Base-by-base conservation (phyloP, 2,797 vertebrate genomes). In the Gymnoscopelus microlampas region DNA sequence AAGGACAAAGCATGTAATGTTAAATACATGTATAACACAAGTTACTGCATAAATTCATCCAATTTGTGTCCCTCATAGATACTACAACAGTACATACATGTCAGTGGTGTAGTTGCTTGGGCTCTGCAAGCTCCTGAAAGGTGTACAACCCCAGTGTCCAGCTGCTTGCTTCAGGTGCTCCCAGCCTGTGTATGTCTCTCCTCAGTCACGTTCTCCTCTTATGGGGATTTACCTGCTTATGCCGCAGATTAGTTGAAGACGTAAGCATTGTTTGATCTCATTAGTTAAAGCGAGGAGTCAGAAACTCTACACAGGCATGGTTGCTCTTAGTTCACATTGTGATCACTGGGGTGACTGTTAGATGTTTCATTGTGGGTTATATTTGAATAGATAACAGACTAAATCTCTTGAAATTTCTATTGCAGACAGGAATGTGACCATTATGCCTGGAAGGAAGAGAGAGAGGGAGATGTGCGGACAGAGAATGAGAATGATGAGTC, bases 221-320 rank as follows among this genome's bases (percentile, higher is more conserved):
- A 79, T 81, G 70, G 29, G 70, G 77, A 76, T 83, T 79, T 85
- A 72, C 80, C 77, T 32, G 60, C 48, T 81, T 82, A 86, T 79
- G 13, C 47, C 50, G 9, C 63, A 35, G 89, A 89, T 92, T 90
- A 92, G 9, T 55, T 63, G 32, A 76, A 64, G 74, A 88, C 78
- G 56, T 58, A 80, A 60, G 58, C 73, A 61, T 65, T 5, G 15
- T 68, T 92, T n/a, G 7, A 91, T 87, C 88, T 71, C 73, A 81
- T 92, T 88, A 90, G 66, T 70, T 7, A 6, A 55, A 13, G 29
- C 39, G 7, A 6, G 26, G 2, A 63, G 63, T 44, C 67, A 70
- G 80, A 15, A 70, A 70, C 70, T 70, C 53, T 65, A 50, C 8
- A 53, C 19, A 49, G 23, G 58, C 32, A 32, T 44, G 67, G 56